Percentiles rank a stretch among this genome's conserved stretches.
These are phyloP conservation scores for Agrotis ipsilon DNA, from an alignment of 2,888 invertebrate species.

Conservation along the genomic window DNA sequence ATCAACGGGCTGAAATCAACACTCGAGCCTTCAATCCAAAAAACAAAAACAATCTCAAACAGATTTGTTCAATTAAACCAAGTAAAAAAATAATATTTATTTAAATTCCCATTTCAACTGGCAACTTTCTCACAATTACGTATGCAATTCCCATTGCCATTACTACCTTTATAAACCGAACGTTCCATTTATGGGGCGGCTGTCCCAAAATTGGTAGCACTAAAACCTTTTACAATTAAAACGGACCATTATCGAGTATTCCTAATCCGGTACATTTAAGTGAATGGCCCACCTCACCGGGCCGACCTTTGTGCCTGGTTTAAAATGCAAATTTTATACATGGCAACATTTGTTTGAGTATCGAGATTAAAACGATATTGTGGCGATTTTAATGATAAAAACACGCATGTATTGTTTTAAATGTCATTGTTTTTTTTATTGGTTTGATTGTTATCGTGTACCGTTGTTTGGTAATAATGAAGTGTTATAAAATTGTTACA, in stretches of 20 bases:
- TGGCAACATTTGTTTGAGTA: slow-evolving; percentile 46
- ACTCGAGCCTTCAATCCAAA: not conserved
- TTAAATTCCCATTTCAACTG: slow-evolving; percentile 17
- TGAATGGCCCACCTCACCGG: slow-evolving; percentile 77
- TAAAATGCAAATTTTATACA: slow-evolving; percentile 76
- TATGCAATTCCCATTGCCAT: slow-evolving; percentile 51
- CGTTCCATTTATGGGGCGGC: slow-evolving; percentile 54
- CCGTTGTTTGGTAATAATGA: not conserved
- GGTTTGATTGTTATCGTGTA: not conserved
- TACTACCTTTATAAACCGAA: slow-evolving; percentile 50
- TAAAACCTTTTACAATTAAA: slow-evolving; percentile 80
- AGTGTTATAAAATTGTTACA: not conserved
- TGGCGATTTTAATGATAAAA: slow-evolving; percentile 25
- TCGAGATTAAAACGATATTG: slow-evolving; percentile 57
- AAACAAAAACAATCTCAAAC: too few relatives aligned
- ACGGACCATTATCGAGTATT: slow-evolving; percentile 79
- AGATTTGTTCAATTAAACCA: not conserved
- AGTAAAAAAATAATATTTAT: slow-evolving; percentile 13
- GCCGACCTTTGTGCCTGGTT: slow-evolving; percentile 75
- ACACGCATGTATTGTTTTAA: not conserved
- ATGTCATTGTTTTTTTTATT: slow-evolving; percentile 23
- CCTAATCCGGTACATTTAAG: slow-evolving; percentile 80
- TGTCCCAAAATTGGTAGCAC: slow-evolving; percentile 63
- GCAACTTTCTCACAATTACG: slow-evolving; percentile 37
- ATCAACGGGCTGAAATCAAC: too few relatives aligned